Conservation (phyloP, 2,888 invertebrate genomes). For the Napeogenes inachia region DNA sequence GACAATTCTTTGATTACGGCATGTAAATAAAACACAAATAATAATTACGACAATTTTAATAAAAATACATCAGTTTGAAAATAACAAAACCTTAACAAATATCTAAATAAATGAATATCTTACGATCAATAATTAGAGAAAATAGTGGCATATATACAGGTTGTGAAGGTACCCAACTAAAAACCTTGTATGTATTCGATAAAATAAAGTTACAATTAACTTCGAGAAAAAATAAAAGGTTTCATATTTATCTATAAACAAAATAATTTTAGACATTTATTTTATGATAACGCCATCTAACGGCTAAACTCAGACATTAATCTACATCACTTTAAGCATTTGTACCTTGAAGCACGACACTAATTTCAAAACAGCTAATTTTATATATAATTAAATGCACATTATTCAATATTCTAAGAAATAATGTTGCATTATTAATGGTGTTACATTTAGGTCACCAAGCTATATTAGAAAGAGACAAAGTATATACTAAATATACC, state of each 20-base stretch:
- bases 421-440: no score
- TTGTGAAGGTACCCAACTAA: not conserved
- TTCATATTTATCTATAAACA: not conserved
- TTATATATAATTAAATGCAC: not conserved
- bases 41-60: slow-evolving; percentile 23
- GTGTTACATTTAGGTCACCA: no score
- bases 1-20: not conserved
- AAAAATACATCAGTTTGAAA: slow-evolving; percentile 21
- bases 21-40: slow-evolving; percentile 19
- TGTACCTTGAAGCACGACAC: slow-evolving; percentile 1
- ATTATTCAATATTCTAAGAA: no score
- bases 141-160: slow-evolving; percentile 21
- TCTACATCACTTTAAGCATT: not conserved
- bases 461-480: no score
- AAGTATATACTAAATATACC: no score
- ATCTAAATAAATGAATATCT: slow-evolving; percentile 19
- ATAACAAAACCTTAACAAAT: slow-evolving; percentile 20
- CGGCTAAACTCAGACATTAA: not conserved
- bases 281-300: slow-evolving; percentile 11
- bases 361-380: slow-evolving; percentile 9
- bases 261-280: not conserved
- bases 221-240: no score
- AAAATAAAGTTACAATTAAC: not conserved
- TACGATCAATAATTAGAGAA: slow-evolving; percentile 9
- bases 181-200: not conserved